Base-by-base conservation (phyloP, 2,113 vertebrate species). In the Cepphus grylle region DNA sequence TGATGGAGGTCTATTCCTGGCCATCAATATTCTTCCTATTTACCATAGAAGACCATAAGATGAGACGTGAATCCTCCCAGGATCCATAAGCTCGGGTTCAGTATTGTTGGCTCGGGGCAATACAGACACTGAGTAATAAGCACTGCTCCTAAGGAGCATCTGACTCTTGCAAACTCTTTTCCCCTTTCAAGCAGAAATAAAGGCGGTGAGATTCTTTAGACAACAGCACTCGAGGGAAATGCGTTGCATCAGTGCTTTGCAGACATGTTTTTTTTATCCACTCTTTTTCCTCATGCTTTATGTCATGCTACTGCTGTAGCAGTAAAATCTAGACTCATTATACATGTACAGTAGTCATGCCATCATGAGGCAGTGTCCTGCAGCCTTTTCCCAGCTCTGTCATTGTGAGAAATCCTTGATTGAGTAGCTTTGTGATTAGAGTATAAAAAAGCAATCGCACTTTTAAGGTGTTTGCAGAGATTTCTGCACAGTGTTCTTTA, bases 241-340 rank as follows among this genome's bases (percentile, higher is more conserved):
- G 12, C 11, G 11, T 49, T 86, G 19, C 11, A 23, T 25, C 0
- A 0, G 6, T 81, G 50, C 25, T 87, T 65, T 62, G 55, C 59
- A 49, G 59, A 15, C 0, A 0, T 63, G 5, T 38, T 62, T 63
- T 62, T 63, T 79, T 13, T 9, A 2, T 11, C 12, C 3, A 2
- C n/a, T 61, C 16, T 45, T 77, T 34, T 84, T 74, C 43, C 26
- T 93, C 9, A 5, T 65, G 34, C 20, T 93, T 11, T 16, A 7
- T 66, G 22, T 63, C 34, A n/a, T 0, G 1, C 25, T 38, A 12
- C 29, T 78, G 32, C n/a, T 1, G 1, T 32, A 74, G 38, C 17
- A 82, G 36, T 81, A 53, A 63, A 74, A 59, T 90, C 14, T 53
- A 13, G 38, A 42, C n/a, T 94, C 19, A 2, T 8, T 74, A 25